A percentile compares a stretch with the other conserved stretches of the same genome.
Evolutionary conservation across 1,140 invertebrate species (phyloP).

Genomic region (Steinernema khuongi): DNA sequence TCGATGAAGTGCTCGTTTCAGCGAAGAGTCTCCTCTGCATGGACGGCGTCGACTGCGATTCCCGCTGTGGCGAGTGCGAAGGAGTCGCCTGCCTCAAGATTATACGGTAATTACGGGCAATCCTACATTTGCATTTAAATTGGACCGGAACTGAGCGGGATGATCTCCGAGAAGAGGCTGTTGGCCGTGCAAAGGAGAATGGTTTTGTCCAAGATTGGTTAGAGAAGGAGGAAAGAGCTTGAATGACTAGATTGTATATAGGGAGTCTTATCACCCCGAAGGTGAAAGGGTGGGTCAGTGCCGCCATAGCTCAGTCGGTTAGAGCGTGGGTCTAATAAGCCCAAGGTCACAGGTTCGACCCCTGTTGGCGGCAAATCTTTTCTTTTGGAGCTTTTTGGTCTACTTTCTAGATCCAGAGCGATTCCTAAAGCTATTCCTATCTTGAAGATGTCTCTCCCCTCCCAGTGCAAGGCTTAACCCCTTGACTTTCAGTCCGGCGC

Average conservation of each 20-base stretch:
- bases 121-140: constrained; percentile 6
- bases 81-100: constrained; percentile 11
- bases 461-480: too few species aligned
- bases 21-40: constrained; percentile 3
- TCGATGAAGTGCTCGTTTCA: background rate
- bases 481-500: background rate
- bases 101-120: background rate
- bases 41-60: constrained; percentile 9
- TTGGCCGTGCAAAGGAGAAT: background rate
- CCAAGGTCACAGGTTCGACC: constrained; percentile 37
- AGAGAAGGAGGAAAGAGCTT: too few species aligned
- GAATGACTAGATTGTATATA: too few species aligned
- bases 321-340: constrained; percentile 39
- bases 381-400: too few species aligned
- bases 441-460: too few species aligned
- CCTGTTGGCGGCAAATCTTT: constrained; percentile 30
- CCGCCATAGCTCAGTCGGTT: constrained; percentile 36
- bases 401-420: too few species aligned
- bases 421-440: too few species aligned
- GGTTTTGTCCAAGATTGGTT: too few species aligned
- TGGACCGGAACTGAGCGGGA: too few species aligned
- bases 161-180: background rate
- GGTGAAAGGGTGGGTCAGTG: too few species aligned
- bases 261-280: too few species aligned
- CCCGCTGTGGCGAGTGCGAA: background rate